Evolutionary conservation across 2,797 vertebrate species (phyloP), one percentile per base, ranked within the genome.

Genomic region (Peromyscus aztecus): DNA sequence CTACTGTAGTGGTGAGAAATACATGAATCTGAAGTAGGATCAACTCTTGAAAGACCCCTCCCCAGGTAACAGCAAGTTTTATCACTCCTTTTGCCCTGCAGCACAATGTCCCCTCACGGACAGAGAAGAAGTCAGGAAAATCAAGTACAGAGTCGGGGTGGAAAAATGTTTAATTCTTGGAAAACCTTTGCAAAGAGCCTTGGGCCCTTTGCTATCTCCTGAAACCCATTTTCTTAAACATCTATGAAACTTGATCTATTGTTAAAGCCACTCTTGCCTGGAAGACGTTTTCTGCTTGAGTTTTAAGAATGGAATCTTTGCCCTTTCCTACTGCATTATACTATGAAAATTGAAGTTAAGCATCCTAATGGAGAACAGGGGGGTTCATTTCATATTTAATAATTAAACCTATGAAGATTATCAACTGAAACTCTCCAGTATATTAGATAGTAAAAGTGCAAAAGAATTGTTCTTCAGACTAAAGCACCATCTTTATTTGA

Each of bases 291-390:
- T 82, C 86, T 46, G 91, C 76, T 71, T 90, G 40, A 71, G 46
- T 94, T 94, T 96, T 81, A 59, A 69, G 85, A 96, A n/a, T 4
- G 13, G 11, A 93, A 73, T 23, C 46, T 59, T 96, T 94, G 86
- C 76, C 93, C 92, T 96, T 97, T 93, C 77, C 85, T 92, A 65
- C 69, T 81, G 4, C 59, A 73, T 95, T 95, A 88, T 76, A 96
- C 93, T 75, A 82, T 93, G 67, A 94, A 97, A 97, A 95, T 94
- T 76, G 84, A 96, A 97, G 81, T 95, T 93, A 96, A 98, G 91
- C 81, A 94, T 55, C 61, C 91, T 95, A 94, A 97, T 92, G 65
- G 75, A 91, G 63, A 93, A 95, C 40, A 69, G 29, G 23, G 34
- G 19, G 75, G 90, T 95, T 97, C 94, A 93, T 93, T 95, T 95